Percentiles rank a stretch among this genome's conserved stretches.
Evolutionary conservation across 2,888 invertebrate species (phyloP).

Genomic region (Cantharis rufa): DNA sequence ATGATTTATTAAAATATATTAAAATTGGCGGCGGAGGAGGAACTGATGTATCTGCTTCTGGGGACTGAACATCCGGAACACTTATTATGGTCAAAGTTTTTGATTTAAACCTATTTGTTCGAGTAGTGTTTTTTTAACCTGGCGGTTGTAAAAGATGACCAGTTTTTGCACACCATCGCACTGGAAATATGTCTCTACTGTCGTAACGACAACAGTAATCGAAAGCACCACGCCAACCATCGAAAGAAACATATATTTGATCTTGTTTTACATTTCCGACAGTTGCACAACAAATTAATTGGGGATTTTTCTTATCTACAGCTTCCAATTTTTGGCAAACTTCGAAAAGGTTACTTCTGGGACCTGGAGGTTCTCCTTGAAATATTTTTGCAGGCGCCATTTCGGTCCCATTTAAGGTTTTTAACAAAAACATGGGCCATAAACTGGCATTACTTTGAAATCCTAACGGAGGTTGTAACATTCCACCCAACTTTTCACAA

Average conservation of each 20-base stretch:
- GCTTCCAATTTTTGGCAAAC: slow-evolving; percentile 95
- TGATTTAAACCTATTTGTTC: slow-evolving; percentile 63
- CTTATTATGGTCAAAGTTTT: slow-evolving; percentile 45
- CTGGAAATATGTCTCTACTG: slow-evolving; percentile 94
- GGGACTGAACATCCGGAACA: slow-evolving; percentile 47
- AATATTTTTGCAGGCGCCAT: slow-evolving; percentile 89
- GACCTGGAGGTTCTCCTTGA: slow-evolving; percentile 85
- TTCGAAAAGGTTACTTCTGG: slow-evolving; percentile 78
- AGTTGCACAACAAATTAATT: slow-evolving; percentile 94
- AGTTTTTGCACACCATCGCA: slow-evolving; percentile 92
- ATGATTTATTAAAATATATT: slow-evolving; percentile 59
- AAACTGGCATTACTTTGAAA: slow-evolving; percentile 96
- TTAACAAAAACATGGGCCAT: slow-evolving; percentile 93
- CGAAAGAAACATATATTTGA: slow-evolving; percentile 94
- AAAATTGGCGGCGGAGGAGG: slow-evolving; percentile 60
- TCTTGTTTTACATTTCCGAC: slow-evolving; percentile 92
- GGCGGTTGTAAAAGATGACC: slow-evolving; percentile 94
- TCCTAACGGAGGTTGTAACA: slow-evolving; percentile 90
- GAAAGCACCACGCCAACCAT: slow-evolving; percentile 97
- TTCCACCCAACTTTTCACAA: slow-evolving; percentile 90
- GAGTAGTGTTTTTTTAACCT: slow-evolving; percentile 79
- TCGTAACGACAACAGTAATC: slow-evolving; percentile 96
- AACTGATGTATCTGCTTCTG: slow-evolving; percentile 55
- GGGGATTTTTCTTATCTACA: slow-evolving; percentile 96
- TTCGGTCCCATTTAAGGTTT: slow-evolving; percentile 88